Base-by-base conservation (phyloP, 23 tunicate species). In the Clavelina lepadiformis region DNA sequence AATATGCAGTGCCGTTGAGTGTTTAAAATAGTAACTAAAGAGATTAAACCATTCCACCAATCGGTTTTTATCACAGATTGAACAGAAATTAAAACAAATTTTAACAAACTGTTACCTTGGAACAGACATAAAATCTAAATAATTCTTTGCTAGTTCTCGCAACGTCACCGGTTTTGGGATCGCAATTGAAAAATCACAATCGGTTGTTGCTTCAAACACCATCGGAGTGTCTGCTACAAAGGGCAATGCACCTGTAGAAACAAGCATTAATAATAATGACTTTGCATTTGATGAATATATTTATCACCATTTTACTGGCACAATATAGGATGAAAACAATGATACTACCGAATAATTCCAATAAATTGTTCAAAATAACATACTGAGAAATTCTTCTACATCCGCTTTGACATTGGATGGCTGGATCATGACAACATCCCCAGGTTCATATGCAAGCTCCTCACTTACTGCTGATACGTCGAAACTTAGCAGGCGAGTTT, bases 361-460 rank as follows among this genome's bases (percentile, higher is more conserved):
- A 60, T 26, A 20, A 47, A 1, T 5, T 1, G 62, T n/a, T n/a
- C 1, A 59, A 55, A 1, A 51, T 22, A 53, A 36, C 33, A 26
- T 46, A 79, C 94, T 91, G 33, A 94, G 51, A 65, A 86, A 89
- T 26, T 62, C 56, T 25, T 94, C 54, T 7, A 94, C 96, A 57
- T 79, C 56, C 49, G 70, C 80, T 7, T 66, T 18, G 0, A 71
- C 18, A 53, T 94, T 94, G 0, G 63, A 37, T 0, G 99, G 99
- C 70, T 60, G 69, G 27, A 94, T 65, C 88, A 86, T 94, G 22
- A 86, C 79, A 68, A 86, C 99, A 75, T 94, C 99, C 15, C 99
- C 99, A 45, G 99, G 91, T 49, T 86, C 68, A 70, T 86, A 93
- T 25, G 22, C 25, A 51, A 89, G n/a, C n/a, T 65, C 46, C 18